Evolutionary conservation across 35 echinoderm and acorn worm genomes (phyloP).

Genomic region (Ptychodera flava): DNA sequence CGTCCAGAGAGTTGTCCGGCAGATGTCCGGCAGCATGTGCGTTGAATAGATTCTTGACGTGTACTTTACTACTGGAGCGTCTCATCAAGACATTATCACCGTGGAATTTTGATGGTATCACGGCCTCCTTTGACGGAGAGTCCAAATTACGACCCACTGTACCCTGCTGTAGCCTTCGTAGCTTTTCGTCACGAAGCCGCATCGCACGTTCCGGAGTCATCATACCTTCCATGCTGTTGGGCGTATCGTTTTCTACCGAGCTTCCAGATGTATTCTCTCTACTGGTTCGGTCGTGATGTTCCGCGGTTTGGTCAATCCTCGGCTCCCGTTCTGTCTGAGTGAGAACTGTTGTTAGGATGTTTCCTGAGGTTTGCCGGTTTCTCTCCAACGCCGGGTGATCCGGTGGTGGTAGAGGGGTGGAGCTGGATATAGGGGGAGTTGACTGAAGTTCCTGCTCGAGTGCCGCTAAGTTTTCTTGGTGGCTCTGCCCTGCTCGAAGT

Average conservation of each 20-base stretch:
- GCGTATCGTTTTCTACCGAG: neutral
- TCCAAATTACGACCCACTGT: neutral
- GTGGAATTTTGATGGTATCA: neutral
- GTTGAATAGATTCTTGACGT: neutral
- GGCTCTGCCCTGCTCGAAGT: neutral
- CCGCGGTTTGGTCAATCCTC: too few relatives aligned
- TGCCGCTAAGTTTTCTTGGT: neutral
- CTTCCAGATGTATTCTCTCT: neutral
- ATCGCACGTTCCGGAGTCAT: neutral
- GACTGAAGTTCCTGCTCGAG: slow-evolving; percentile 43
- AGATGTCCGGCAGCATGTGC: neutral
- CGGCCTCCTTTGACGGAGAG: neutral
- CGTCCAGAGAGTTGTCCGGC: neutral
- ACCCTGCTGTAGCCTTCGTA: neutral
- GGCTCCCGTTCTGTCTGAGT: too few relatives aligned
- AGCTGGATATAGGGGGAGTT: slow-evolving; percentile 54
- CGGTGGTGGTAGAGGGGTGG: slow-evolving; percentile 59
- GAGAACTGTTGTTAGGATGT: neutral
- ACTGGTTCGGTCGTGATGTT: neutral
- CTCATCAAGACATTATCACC: neutral
- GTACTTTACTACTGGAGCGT: neutral
- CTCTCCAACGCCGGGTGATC: slow-evolving; percentile 32
- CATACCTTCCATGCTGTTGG: neutral
- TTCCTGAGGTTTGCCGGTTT: slow-evolving; percentile 37
- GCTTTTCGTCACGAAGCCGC: neutral